Conservation (phyloP, 2,113 vertebrate species). For the Hystrix cristata region DNA sequence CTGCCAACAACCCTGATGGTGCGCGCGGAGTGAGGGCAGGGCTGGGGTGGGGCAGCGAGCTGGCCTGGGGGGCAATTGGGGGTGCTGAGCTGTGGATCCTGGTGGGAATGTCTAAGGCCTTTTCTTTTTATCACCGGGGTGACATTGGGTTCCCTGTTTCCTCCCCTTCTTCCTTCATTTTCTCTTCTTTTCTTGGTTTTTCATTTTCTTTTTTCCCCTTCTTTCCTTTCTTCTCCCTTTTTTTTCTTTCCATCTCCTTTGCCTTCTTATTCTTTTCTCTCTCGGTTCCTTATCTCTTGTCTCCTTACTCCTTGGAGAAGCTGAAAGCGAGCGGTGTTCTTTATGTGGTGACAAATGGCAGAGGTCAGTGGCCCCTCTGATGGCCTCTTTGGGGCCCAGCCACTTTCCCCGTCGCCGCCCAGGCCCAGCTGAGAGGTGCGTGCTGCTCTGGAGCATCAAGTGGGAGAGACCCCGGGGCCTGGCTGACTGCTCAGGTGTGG, state of each 20-base stretch:
- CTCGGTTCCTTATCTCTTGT: not conserved
- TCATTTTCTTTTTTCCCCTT: accelerated
- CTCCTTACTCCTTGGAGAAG: not conserved
- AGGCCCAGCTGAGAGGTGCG: not conserved
- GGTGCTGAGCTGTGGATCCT: accelerated
- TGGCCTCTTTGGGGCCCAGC: not conserved
- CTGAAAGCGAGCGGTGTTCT: not conserved
- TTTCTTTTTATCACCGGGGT: not conserved
- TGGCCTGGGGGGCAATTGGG: accelerated
- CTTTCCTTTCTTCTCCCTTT: accelerated
- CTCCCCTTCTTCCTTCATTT: too few species aligned
- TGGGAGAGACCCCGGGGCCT: not conserved
- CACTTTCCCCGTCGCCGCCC: not conserved
- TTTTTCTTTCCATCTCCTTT: not conserved
- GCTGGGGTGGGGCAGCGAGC: not conserved
- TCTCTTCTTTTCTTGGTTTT: not conserved
- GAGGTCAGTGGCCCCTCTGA: not conserved
- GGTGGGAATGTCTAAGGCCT: not conserved
- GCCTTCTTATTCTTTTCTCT: not conserved
- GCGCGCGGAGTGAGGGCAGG: not conserved
- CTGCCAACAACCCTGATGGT: conserved; percentile 99
- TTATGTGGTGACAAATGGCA: accelerated
- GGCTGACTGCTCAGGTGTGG: accelerated
- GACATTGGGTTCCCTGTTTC: accelerated
- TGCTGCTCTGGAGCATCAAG: not conserved